Evolutionary conservation across 2,797 vertebrate genomes (phyloP).

Genomic region (Ptychobarbus kaznakovi): DNA sequence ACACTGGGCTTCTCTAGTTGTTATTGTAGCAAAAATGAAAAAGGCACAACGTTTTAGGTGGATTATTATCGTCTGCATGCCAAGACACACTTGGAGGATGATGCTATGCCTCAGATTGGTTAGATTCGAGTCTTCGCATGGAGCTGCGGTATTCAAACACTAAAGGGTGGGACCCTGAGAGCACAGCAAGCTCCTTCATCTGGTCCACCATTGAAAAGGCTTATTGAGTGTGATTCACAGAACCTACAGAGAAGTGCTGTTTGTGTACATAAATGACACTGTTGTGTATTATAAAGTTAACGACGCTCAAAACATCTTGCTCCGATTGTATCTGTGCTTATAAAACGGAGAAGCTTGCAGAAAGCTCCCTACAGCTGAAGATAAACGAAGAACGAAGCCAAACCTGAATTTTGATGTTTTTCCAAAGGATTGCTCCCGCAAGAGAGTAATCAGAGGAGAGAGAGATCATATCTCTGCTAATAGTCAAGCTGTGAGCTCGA

Average conservation of each 20-base stretch:
- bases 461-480: background rate
- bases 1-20: background rate
- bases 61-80: background rate
- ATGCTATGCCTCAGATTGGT: background rate
- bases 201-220: background rate
- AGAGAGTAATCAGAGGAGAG: background rate
- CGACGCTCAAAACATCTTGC: background rate
- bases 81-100: background rate
- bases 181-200: background rate
- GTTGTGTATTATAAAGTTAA: background rate
- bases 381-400: background rate
- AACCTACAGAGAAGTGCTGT: background rate
- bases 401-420: background rate
- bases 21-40: background rate
- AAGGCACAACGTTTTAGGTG: background rate
- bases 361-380: background rate
- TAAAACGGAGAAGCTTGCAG: background rate
- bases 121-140: background rate
- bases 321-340: constrained; percentile 5
- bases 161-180: background rate
- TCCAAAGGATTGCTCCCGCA: background rate
- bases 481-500: background rate
- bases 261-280: constrained; percentile 9
- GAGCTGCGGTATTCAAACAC: background rate
- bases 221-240: background rate